Evolutionary conservation across 2,113 vertebrate genomes (phyloP).

Genomic region (Larimichthys crocea): DNA sequence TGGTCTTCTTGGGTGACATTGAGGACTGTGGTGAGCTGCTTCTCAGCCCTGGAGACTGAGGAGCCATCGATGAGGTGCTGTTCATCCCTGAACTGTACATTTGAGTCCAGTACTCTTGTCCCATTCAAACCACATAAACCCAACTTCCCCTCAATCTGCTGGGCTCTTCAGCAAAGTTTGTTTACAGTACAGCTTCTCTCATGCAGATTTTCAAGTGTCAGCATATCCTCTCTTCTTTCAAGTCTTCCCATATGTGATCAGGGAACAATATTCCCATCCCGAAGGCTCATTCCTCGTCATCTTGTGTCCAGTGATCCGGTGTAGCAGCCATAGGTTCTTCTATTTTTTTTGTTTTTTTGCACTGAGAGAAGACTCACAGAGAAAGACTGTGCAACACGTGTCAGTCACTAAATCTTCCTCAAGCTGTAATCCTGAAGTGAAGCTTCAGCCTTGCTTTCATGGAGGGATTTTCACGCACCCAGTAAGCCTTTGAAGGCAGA

Average conservation of each 20-base stretch:
- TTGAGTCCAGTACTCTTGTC: constrained; percentile 56
- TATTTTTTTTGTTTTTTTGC: constrained; percentile 14
- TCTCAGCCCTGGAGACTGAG: constrained; percentile 65
- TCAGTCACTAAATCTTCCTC: constrained; percentile 87
- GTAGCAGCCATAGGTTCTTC: constrained; percentile 10
- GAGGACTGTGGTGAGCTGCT: constrained; percentile 52
- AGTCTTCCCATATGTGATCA: constrained; percentile 23
- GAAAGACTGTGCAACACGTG: constrained; percentile 75
- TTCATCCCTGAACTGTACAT: constrained; percentile 75
- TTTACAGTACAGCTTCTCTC: constrained; percentile 4
- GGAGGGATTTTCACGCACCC: constrained; percentile 85
- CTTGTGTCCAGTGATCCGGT: constrained; percentile 23
- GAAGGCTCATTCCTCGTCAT: constrained; percentile 32
- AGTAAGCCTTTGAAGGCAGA: constrained; percentile 69
- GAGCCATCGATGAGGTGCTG: constrained; percentile 68
- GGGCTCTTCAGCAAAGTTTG: constrained; percentile 20
- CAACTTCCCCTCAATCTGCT: constrained; percentile 33
- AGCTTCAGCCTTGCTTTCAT: constrained; percentile 74
- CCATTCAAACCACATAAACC: constrained; percentile 53
- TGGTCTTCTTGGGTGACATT: constrained; percentile 61
- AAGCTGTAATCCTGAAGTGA: constrained; percentile 87
- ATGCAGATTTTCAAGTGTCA: constrained; percentile 14
- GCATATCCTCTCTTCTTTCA: constrained; percentile 25
- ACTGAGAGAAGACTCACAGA: constrained; percentile 16
- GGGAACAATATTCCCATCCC: constrained; percentile 26